phyloP scores from a whole-genome alignment of 2,797 vertebrate species.

The Ptychobarbus kaznakovi region DNA sequence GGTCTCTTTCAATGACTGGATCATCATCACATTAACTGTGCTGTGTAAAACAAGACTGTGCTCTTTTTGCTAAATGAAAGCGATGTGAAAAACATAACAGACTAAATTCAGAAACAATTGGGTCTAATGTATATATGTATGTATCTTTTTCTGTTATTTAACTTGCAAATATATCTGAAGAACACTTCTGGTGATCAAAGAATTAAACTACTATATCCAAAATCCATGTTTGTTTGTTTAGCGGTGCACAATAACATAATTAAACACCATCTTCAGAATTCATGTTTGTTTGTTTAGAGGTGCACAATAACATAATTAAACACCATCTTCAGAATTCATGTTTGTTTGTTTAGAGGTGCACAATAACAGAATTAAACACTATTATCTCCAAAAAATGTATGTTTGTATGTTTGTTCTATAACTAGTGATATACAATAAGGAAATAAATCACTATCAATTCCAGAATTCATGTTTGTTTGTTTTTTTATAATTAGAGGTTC shows the following conservation, averaged over 20 bases:
- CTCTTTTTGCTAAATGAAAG: neutral
- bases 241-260: too few relatives aligned
- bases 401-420: neutral
- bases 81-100: neutral
- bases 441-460: too few relatives aligned
- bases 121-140: neutral
- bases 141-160: neutral
- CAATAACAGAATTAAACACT: too few relatives aligned
- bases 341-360: neutral
- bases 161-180: neutral
- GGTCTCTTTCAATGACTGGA: constrained; percentile 30
- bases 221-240: neutral
- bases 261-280: too few relatives aligned
- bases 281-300: neutral
- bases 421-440: too few relatives aligned
- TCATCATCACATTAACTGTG: neutral
- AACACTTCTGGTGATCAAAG: neutral
- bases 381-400: too few relatives aligned
- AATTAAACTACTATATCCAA: neutral
- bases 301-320: too few relatives aligned
- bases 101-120: neutral
- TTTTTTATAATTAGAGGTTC: too few relatives aligned
- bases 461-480: neutral
- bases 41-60: neutral
- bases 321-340: neutral